phyloP scores from a whole-genome alignment of 2,113 vertebrate species.

The Thamnophis sirtalis region DNA sequence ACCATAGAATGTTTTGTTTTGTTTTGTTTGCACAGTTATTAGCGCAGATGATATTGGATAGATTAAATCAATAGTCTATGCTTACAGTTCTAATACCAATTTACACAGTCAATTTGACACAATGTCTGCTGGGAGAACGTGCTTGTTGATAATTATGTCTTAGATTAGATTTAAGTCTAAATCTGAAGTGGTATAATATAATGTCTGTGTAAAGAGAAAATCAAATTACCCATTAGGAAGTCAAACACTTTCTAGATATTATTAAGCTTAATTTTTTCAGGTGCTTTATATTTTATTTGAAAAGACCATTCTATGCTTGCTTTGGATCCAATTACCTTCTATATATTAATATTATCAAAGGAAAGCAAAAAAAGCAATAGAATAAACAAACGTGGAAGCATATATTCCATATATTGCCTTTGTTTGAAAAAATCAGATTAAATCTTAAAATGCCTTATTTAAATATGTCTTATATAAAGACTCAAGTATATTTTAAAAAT shows the following conservation, averaged over 20 bases:
- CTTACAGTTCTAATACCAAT: neutral
- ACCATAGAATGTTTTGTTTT: too few species aligned
- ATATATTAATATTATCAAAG: neutral
- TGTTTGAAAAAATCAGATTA: neutral
- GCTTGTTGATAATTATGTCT: conserved; percentile 17
- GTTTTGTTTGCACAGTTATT: conserved; percentile 10
- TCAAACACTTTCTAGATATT: neutral
- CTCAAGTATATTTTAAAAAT: neutral
- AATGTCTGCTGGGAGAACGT: neutral
- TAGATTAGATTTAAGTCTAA: conserved; percentile 5
- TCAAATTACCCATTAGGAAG: neutral
- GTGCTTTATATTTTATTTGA: neutral
- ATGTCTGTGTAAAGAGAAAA: neutral
- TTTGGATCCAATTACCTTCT: neutral
- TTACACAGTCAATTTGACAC: conserved; percentile 11
- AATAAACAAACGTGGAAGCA: neutral
- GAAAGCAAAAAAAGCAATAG: neutral
- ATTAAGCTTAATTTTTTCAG: neutral
- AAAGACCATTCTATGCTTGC: neutral
- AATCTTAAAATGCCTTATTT: neutral
- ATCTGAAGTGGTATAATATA: conserved; percentile 7
- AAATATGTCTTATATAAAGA: neutral
- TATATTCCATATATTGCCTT: neutral
- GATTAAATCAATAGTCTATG: conserved; percentile 15
- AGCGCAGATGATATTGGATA: conserved; percentile 4